Evolutionary conservation across 2,888 invertebrate species (phyloP), one percentile per base, ranked within the genome.

Genomic region (Gandaritis pyraliata): DNA sequence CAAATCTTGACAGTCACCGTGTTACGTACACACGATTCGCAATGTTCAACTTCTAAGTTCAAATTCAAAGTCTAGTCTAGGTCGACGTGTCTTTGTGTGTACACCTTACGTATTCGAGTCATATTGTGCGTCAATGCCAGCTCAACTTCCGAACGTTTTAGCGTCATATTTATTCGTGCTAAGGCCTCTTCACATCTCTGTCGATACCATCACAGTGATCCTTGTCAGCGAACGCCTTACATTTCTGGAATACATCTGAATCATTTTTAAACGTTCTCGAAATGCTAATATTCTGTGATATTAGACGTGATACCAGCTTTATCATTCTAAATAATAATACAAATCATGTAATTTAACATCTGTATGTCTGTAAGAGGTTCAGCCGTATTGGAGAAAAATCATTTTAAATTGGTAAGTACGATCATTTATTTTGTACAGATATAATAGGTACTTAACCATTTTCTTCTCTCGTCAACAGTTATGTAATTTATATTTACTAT

Each of bases 261-360:
- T 75, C 80, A 77, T 81, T 78, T 80, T 72, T 78, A 61, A 78
- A 75, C 33, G 78, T 81, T 85, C 83, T 87, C 74, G 83, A 88
- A 86, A 87, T 88, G 85, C 85, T 85, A 87, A 88, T 86, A 90
- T 87, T 90, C 91, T 92, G 91, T 92, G 91, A 92, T 92, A 92
- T 88, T 91, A 91, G 91, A 87, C 85, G 88, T 90, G 88, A 88
- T 89, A 88, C 87, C 90, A 90, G 85, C 88, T 85, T 65, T 83
- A 81, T 84, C 84, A 86, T 85, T 81, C 79, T 80, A 74, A 77
- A 16, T 66, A 61, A 55, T 64, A 64, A 53, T 55, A 50, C 64
- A 66, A 61, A 45, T 65, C 60, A 64, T 62, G 58, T 58, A 58
- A 56, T 47, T 8, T 55, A 63, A 58, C 62, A 61, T 63, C 66